Percentiles rank a stretch among this genome's conserved stretches.
Evolutionary conservation across 1,140 invertebrate species (phyloP).

Genomic region (Ostrea edulis): DNA sequence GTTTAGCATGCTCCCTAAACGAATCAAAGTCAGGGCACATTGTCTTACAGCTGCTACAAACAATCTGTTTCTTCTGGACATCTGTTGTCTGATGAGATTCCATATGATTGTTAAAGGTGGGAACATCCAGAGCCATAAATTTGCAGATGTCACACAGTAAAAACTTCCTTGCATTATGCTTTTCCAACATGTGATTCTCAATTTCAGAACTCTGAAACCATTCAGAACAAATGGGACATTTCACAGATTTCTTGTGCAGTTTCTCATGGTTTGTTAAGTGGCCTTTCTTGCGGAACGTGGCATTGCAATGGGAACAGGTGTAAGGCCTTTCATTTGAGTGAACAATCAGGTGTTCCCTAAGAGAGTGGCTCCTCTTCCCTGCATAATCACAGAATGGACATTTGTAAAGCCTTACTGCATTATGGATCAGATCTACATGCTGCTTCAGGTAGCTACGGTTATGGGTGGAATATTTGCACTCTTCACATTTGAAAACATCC

Average conservation of each 20-base stretch:
- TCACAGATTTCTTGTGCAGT: constrained; percentile 71
- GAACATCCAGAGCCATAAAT: constrained; percentile 67
- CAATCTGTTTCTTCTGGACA: constrained; percentile 38
- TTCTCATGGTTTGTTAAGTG: constrained; percentile 78
- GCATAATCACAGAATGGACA: constrained; percentile 79
- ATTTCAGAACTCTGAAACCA: constrained; percentile 53
- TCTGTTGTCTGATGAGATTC: constrained; percentile 51
- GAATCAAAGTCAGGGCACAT: constrained; percentile 49
- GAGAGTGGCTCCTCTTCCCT: constrained; percentile 76
- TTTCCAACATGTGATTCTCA: constrained; percentile 69
- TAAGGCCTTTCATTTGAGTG: constrained; percentile 77
- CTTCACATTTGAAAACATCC: constrained; percentile 52
- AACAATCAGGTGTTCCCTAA: constrained; percentile 77
- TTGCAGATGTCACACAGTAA: constrained; percentile 73
- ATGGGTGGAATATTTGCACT: constrained; percentile 75
- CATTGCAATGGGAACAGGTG: constrained; percentile 76
- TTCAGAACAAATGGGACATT: constrained; percentile 63
- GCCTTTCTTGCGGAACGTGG: constrained; percentile 78
- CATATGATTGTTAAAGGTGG: constrained; percentile 69
- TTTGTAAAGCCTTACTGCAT: constrained; percentile 74
- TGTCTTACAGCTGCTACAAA: constrained; percentile 55
- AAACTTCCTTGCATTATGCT: constrained; percentile 66
- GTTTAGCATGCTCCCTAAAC: constrained; percentile 54
- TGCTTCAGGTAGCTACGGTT: constrained; percentile 78
- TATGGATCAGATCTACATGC: constrained; percentile 77